phyloP scores from a whole-genome alignment of 92 coral and sea anemone genomes.

The Chrysogorgia sp. region DNA sequence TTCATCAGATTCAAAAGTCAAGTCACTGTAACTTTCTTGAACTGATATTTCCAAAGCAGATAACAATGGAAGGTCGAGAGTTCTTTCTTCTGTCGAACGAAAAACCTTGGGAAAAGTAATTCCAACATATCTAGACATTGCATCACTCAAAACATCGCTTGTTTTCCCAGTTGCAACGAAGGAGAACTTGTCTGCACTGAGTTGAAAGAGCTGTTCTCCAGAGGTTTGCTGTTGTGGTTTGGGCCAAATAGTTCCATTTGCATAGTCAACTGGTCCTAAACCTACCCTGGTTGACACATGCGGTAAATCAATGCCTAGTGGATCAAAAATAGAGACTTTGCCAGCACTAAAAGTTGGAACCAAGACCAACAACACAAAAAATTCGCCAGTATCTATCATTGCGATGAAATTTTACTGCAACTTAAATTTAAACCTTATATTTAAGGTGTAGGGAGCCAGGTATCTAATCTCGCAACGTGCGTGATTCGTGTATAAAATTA shows the following conservation, averaged over 20 bases:
- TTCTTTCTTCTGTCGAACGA: conserved; percentile 13
- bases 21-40: conserved; percentile 64
- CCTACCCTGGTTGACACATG: not conserved
- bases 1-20: conserved; percentile 80
- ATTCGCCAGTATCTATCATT: not conserved
- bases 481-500: too few species aligned
- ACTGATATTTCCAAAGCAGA: conserved; percentile 62
- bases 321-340: not conserved
- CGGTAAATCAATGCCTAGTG: conserved; percentile 6
- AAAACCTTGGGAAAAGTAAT: conserved; percentile 77
- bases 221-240: conserved; percentile 77
- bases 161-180: conserved; percentile 59
- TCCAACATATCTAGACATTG: conserved; percentile 62
- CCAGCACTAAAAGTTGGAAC: not conserved
- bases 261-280: conserved; percentile 67
- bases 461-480: too few species aligned
- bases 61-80: conserved; percentile 49
- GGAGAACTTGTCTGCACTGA: conserved; percentile 59
- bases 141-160: conserved; percentile 76
- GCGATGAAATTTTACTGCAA: too few species aligned
- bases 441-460: too few species aligned
- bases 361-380: not conserved
- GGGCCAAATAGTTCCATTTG: conserved; percentile 78
- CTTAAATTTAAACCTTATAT: too few species aligned
- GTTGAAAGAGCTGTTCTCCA: conserved; percentile 51